Conservation (phyloP, 1,140 invertebrate species). For the Drosophila funebris region DNA sequence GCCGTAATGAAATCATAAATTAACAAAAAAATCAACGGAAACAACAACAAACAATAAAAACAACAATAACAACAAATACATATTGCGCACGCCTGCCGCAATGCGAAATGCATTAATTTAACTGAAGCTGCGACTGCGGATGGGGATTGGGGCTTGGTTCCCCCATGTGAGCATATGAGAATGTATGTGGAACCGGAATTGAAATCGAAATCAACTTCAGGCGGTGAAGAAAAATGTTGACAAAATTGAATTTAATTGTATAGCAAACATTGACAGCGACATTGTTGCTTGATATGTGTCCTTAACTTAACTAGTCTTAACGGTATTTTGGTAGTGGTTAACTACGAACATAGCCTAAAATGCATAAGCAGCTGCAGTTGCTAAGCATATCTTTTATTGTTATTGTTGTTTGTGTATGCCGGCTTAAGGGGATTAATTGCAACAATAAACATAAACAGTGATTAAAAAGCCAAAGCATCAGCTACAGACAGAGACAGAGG, state of each 20-base stretch:
- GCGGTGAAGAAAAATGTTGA: conserved; percentile 66
- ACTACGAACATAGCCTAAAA: not conserved
- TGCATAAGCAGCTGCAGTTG: conserved; percentile 9
- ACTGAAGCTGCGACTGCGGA: conserved; percentile 13
- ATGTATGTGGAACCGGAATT: conserved; percentile 60
- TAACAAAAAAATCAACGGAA: conserved; percentile 60
- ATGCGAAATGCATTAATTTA: conserved; percentile 75
- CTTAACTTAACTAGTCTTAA: conserved; percentile 47
- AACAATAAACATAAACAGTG: conserved; percentile 71
- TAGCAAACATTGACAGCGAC: conserved; percentile 60
- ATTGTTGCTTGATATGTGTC: conserved; percentile 54
- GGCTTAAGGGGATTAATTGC: conserved; percentile 64
- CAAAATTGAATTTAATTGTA: conserved; percentile 74
- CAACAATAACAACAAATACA: conserved; percentile 39
- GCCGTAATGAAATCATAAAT: conserved; percentile 80
- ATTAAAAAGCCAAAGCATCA: conserved; percentile 48
- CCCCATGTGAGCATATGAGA: conserved; percentile 32
- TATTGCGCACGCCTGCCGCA: conserved; percentile 66
- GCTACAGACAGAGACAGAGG: not conserved
- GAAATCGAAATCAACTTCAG: conserved; percentile 19
- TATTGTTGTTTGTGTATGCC: not conserved
- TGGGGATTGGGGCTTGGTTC: conserved; percentile 49
- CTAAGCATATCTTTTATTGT: conserved; percentile 29
- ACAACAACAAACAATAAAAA: conserved; percentile 41
- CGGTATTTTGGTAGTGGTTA: conserved; percentile 14